Evolutionary conservation across 92 coral and sea anemone species (phyloP), one percentile per base, ranked within the genome.

Genomic region (Siderastrea radians): DNA sequence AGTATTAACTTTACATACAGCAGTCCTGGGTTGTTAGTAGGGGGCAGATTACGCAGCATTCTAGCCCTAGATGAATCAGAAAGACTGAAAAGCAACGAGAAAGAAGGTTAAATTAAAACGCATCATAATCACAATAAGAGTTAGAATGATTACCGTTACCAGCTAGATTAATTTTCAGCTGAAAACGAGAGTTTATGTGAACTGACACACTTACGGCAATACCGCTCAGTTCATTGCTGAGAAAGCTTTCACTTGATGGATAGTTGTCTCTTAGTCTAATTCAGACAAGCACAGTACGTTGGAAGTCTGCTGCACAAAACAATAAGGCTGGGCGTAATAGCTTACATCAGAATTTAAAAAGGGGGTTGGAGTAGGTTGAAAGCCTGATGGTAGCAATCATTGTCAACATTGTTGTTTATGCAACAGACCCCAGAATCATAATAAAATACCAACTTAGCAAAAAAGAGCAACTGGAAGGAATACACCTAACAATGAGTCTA

Each of bases 1-100:
- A 81, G 85, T 16, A 68, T 81, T 43, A 69, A 68, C 85, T 88
- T 81, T 84, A 92, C 95, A 90, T 92, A 92, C 95, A 92, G 90
- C 87, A 88, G 90, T 92, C 92, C 95, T 64, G 91, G 87, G 49
- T 70, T 82, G 86, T 82, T 82, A 82, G 86, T 50, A 69, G 86
- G 80, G 79, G 79, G 81, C 50, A 49, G 63, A 62, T 16, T 58
- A 84, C 87, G 87, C 81, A 49, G 87, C 61, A 73, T 15, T 72
- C 81, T 61, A 84, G 87, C 73, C 49, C 72, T 66, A 50, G 79
- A 84, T 49, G 87, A 47, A 10, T 64, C 73, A 74, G 79, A 73
- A 52, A 62, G 87, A 74, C 87, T 84, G 87, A 84, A 84, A 83
- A 72, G 50, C 43, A 84, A 84, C 59, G 51, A 84, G 64, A 59